Evolutionary conservation across 2,797 vertebrate genomes (phyloP).

Genomic region (Varecia variegata): DNA sequence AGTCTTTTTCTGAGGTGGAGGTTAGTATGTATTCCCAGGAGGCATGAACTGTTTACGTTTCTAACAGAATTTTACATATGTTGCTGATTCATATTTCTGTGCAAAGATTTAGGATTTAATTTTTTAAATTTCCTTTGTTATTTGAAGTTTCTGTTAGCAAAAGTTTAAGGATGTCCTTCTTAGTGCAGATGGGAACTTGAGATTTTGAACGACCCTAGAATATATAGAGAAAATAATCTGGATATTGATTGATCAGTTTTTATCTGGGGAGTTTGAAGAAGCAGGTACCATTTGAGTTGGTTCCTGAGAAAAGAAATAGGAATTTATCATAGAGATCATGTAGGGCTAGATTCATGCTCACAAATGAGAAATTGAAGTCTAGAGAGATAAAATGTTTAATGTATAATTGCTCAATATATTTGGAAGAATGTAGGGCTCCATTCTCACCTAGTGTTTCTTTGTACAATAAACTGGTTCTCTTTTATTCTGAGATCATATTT

Average conservation of each 20-base stretch:
- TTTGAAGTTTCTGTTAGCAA: slow-evolving; percentile 53
- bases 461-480: background rate
- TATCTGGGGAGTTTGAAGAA: slow-evolving; percentile 5
- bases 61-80: slow-evolving; percentile 48
- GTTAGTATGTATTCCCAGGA: slow-evolving; percentile 56
- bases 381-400: slow-evolving; percentile 29
- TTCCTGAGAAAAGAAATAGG: background rate
- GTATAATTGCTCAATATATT: background rate
- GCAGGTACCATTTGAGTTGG: slow-evolving; percentile 4
- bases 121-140: background rate
- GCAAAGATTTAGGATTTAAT: slow-evolving; percentile 2
- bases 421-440: background rate
- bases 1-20: slow-evolving; percentile 3
- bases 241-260: background rate
- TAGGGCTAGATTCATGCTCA: background rate
- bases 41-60: slow-evolving; percentile 34
- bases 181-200: background rate
- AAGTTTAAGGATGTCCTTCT: background rate
- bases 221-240: slow-evolving; percentile 36
- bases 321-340: slow-evolving; percentile 38
- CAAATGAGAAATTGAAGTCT: slow-evolving; percentile 35
- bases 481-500: background rate
- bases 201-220: slow-evolving; percentile 58
- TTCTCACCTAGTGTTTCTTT: background rate
- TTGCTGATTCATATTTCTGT: slow-evolving; percentile 21